Evolutionary conservation across 1,140 invertebrate species (phyloP), one percentile per base, ranked within the genome.

Genomic region (Drosophila prosaltans): DNA sequence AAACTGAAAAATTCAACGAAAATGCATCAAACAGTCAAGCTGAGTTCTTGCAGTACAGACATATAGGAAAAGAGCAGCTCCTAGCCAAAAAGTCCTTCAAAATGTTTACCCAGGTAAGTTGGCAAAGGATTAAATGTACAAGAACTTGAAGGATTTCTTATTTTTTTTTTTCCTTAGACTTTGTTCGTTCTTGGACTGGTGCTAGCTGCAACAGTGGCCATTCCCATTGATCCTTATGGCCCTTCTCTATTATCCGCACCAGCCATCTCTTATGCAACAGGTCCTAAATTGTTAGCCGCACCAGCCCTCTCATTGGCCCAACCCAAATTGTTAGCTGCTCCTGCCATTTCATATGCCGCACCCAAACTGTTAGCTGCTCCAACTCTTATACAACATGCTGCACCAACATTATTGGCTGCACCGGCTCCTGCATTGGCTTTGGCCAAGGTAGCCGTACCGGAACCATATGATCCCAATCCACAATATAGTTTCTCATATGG

Each of bases 401-500:
- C 82, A 11, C 78, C 84, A 9, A 82, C 71, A 43, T 70, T 80
- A 10, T 80, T 92, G 32, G 73, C 86, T 5, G 91, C 91, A 7
- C 81, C 92, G 6, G 81, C 93, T 6, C 86, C 93, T 1, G 81
- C 92, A 3, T 41, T 93, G 9, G 89, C 91, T 7, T 82, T 93
- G 48, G 86, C 92, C 30, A 92, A 93, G 51, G 80, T 91, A 3
- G 90, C 92, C 26, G 82, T 92, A 16, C 74, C 93, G 36, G 95
- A 96, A 86, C 94, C 95, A 24, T 93, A 94, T 73, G 95, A 96
- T 92, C 94, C 95, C 4, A 94, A 95, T 92, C 96, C 95, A 2
- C 94, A 95, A 48, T 96, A 96, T 91, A 95, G 94, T 85, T 96
- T 94, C 92, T 94, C 94, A 24, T 96, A 96, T 92, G 95, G 95